Evolutionary conservation across 1,140 invertebrate species (phyloP), one percentile per base, ranked within the genome.

Genomic region (Pogonognathellus flavescens): DNA sequence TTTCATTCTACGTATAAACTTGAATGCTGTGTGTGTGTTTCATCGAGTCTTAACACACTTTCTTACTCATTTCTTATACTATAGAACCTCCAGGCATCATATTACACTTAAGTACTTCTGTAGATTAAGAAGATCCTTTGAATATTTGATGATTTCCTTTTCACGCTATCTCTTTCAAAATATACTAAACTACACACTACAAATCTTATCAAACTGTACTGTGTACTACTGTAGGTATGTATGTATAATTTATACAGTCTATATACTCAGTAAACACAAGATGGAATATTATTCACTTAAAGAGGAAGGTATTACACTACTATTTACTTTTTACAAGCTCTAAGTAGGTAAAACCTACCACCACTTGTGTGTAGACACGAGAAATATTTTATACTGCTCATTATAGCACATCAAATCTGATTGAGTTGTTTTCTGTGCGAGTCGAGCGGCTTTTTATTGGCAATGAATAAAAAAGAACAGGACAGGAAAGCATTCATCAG

Each of bases 131-230:
- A 31, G 49, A 76, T 49, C 41, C 70, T 76, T 76, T 76, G 41
- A 76, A 76, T 76, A 76, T 76, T 76, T 76, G 70, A 76, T 76
- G 70, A 76, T 66, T 76, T 76, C 70, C 70, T 76, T 76, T 76
- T 76, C 31, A 76, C 14, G n/a, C 70, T 18, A 76, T 66, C 62
- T 66, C 22, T 25, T 22, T 62, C 60, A 25, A 13, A 57, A 13
- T 57, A 14, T 13, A n/a, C n/a, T 57, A 57, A n/a, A 57, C 1
- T 13, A 14, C n/a, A n/a, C 53, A 14, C 53, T 13, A 57, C 53
- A 14, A n/a, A 14, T n/a, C 53, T 57, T n/a, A n/a, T 57, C 53
- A 57, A 57, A 57, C 11, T 57, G 2, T n/a, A 13, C 11, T 57
- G 10, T 57, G 10, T 41, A 41, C 31, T 14, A 57, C 53, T n/a